These are phyloP conservation scores for Potamilus streckersoni DNA, from an alignment of 1,140 invertebrate species.

Conservation along the genomic window DNA sequence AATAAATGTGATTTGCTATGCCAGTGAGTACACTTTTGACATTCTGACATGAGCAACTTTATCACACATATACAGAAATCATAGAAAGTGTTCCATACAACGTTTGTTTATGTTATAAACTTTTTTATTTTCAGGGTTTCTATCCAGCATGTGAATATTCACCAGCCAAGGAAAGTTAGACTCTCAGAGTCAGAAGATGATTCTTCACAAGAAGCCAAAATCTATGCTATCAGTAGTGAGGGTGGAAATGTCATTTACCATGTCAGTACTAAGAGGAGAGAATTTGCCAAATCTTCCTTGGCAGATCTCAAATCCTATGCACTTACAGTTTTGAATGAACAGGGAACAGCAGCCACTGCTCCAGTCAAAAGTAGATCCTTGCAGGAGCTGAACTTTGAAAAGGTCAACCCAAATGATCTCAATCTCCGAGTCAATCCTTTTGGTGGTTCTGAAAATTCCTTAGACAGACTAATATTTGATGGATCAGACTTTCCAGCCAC, in stretches of 20 bases:
- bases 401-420: slow-evolving; percentile 58
- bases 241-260: slow-evolving; percentile 90
- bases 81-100: no score
- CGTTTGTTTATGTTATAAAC: not conserved
- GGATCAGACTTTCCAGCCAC: slow-evolving; percentile 45
- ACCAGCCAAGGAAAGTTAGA: slow-evolving; percentile 74
- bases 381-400: slow-evolving; percentile 61
- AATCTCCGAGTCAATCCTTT: slow-evolving; percentile 66
- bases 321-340: slow-evolving; percentile 55
- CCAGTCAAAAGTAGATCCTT: slow-evolving; percentile 46
- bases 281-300: slow-evolving; percentile 42
- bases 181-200: slow-evolving; percentile 55
- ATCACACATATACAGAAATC: no score
- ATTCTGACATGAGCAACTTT: no score
- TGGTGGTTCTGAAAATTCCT: slow-evolving; percentile 55
- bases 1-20: no score
- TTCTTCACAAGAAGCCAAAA: slow-evolving; percentile 73
- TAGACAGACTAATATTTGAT: slow-evolving; percentile 62
- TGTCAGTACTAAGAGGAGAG: slow-evolving; percentile 70
- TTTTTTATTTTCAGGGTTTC: slow-evolving; percentile 73
- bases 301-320: slow-evolving; percentile 56
- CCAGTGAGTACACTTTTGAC: no score
- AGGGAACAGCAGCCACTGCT: slow-evolving; percentile 43
- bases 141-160: slow-evolving; percentile 84
- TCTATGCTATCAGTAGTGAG: slow-evolving; percentile 88